phyloP scores from a whole-genome alignment of 2,113 vertebrate genomes.

The Ceyx cyanopectus region DNA sequence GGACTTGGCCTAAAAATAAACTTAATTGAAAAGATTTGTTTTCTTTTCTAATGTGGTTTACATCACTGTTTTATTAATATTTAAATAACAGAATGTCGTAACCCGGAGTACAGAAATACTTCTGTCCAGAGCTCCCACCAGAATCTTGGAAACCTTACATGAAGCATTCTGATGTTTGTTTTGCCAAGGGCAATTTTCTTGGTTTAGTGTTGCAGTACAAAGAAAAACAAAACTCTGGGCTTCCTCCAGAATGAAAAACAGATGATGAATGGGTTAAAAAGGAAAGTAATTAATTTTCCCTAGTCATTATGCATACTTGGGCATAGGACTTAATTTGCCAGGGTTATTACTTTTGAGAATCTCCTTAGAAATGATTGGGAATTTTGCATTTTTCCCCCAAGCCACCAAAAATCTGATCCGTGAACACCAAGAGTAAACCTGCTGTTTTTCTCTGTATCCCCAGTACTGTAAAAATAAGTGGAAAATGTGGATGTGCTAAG shows the following conservation, averaged over 20 bases:
- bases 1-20: constrained; percentile 71
- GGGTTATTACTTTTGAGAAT: background rate
- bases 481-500: background rate
- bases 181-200: constrained; percentile 50
- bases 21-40: constrained; percentile 68
- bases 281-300: constrained; percentile 45
- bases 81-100: constrained; percentile 65
- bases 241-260: constrained; percentile 38
- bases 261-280: constrained; percentile 53
- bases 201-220: constrained; percentile 28
- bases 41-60: constrained; percentile 70
- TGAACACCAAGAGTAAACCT: background rate
- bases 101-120: constrained; percentile 50
- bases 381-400: background rate
- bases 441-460: background rate
- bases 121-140: constrained; percentile 57
- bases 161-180: constrained; percentile 44
- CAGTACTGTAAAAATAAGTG: background rate
- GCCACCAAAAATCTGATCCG: background rate
- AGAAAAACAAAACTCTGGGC: constrained; percentile 9
- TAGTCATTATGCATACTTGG: background rate
- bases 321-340: background rate
- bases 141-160: constrained; percentile 43
- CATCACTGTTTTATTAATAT: constrained; percentile 71
- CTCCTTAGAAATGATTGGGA: background rate